phyloP scores from a whole-genome alignment of 2,113 vertebrate genomes.

The Drymodes brunneopygia region DNA sequence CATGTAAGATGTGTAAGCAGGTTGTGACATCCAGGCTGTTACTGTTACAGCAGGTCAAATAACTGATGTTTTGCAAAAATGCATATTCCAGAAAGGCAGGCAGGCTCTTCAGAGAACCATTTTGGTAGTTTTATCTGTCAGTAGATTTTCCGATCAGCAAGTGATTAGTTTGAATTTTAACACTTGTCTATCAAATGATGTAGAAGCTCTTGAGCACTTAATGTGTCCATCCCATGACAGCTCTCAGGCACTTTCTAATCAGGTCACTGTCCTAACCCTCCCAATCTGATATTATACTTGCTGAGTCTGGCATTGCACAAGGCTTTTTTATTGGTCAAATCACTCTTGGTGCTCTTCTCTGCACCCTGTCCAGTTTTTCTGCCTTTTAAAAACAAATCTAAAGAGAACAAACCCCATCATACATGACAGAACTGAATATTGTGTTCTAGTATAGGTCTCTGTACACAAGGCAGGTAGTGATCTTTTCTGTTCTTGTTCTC shows the following conservation, averaged over 20 bases:
- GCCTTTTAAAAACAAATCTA: too few species aligned
- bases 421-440: neutral
- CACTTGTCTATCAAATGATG: neutral
- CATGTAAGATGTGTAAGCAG: neutral
- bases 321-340: neutral
- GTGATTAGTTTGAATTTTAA: neutral
- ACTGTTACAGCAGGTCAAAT: neutral
- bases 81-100: neutral
- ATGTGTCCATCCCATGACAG: neutral
- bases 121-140: neutral
- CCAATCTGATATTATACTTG: neutral
- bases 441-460: neutral
- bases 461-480: accelerated
- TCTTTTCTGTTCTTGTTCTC: neutral
- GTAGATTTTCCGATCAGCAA: neutral
- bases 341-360: neutral
- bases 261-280: neutral
- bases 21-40: neutral
- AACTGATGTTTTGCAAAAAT: neutral
- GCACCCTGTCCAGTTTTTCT: neutral
- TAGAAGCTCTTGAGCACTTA: neutral
- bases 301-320: neutral
- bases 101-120: neutral
- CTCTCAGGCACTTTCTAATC: neutral
- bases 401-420: neutral